phyloP scores from a whole-genome alignment of 2,888 invertebrate species.

The Galerucella nymphaeae region DNA sequence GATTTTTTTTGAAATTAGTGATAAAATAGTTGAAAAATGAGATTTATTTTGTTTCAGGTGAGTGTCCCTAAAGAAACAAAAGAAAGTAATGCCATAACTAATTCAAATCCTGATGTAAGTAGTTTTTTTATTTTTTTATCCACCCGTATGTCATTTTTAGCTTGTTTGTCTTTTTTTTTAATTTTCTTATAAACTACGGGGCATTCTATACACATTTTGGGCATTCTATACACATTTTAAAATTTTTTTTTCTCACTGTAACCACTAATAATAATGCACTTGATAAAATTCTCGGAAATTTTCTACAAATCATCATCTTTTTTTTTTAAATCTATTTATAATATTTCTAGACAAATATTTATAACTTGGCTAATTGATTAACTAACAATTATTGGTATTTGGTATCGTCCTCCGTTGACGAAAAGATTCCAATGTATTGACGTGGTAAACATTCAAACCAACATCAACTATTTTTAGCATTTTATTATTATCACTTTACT shows the following conservation, averaged over 20 bases:
- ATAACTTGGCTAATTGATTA: slow-evolving; percentile 20
- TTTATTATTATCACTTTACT: neutral
- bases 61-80: slow-evolving; percentile 52
- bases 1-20: neutral
- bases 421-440: slow-evolving; percentile 37
- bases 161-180: no score
- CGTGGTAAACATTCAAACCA: slow-evolving; percentile 30
- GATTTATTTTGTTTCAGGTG: slow-evolving; percentile 51
- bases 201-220: neutral
- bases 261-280: no score
- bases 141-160: slow-evolving; percentile 4
- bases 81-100: slow-evolving; percentile 40
- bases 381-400: slow-evolving; percentile 32
- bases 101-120: slow-evolving; percentile 49
- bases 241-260: no score
- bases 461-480: slow-evolving; percentile 37
- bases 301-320: neutral
- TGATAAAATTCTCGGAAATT: neutral
- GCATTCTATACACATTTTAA: no score
- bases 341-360: slow-evolving; percentile 1
- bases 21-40: no score
- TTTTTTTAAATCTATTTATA: neutral
- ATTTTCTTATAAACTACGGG: neutral
- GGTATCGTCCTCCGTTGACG: slow-evolving; percentile 19
- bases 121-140: slow-evolving; percentile 35